Evolutionary conservation across 2,797 vertebrate species (phyloP).

Genomic region (Cossypha polioptera): DNA sequence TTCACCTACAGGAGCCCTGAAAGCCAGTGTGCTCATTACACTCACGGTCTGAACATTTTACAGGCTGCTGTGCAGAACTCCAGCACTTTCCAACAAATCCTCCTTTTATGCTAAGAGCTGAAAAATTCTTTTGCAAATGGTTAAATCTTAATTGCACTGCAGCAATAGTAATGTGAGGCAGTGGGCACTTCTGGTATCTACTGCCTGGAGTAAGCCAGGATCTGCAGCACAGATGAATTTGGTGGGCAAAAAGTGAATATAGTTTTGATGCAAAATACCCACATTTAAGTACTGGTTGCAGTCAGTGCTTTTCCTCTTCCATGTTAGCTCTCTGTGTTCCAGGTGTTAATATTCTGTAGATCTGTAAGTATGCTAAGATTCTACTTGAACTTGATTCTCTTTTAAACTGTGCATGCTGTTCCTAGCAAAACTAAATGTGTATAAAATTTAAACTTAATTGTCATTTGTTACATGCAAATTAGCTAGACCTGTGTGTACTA

Average conservation of each 20-base stretch:
- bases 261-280: not conserved
- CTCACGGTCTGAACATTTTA: not conserved
- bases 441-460: not conserved
- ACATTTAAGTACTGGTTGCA: not conserved
- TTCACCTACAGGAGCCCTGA: accelerated
- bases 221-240: not conserved
- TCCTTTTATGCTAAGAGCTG: not conserved
- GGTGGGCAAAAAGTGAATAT: not conserved
- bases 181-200: not conserved
- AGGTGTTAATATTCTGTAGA: not conserved
- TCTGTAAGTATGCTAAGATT: not conserved
- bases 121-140: not conserved
- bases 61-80: not conserved
- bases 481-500: not conserved
- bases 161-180: not conserved
- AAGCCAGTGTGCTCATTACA: not conserved
- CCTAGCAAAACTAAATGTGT: not conserved
- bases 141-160: not conserved
- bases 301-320: not conserved
- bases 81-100: not conserved
- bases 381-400: not conserved
- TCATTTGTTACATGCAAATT: not conserved
- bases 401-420: not conserved
- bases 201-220: not conserved
- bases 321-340: not conserved